A percentile compares a stretch with the other conserved stretches of the same genome.
Conservation (phyloP, 2,797 vertebrate genomes). For the Remorina albescens region DNA sequence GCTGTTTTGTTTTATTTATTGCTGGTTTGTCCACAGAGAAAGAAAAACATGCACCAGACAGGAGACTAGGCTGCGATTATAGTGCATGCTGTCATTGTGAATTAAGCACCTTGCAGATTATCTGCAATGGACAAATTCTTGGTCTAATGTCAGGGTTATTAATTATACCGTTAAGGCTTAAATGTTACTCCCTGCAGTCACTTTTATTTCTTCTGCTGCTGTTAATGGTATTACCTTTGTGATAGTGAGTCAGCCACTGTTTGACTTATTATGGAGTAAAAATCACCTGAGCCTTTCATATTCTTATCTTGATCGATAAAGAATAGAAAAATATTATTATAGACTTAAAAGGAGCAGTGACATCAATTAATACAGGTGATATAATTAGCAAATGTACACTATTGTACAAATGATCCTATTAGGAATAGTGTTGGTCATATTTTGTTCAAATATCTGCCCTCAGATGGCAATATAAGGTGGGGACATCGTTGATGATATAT, state of each 20-base stretch:
- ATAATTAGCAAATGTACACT: background rate
- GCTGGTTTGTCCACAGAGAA: constrained; percentile 11
- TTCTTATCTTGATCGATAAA: background rate
- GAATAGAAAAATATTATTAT: background rate
- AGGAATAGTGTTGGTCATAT: background rate
- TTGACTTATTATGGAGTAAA: constrained; percentile 4
- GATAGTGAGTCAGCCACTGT: constrained; percentile 9
- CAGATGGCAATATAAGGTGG: no score
- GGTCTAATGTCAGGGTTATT: constrained; percentile 15
- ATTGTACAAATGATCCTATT: no score
- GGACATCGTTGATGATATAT: no score
- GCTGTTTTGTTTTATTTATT: background rate
- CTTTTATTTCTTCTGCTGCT: constrained; percentile 20
- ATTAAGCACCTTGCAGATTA: background rate
- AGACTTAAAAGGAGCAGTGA: background rate
- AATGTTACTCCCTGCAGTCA: background rate
- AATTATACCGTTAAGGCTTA: background rate
- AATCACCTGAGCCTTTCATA: background rate
- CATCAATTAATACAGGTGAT: background rate
- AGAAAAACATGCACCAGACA: background rate
- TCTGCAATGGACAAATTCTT: background rate
- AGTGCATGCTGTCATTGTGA: background rate
- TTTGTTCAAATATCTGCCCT: background rate
- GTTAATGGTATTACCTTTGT: background rate
- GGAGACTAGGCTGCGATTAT: background rate